Percentiles rank a stretch among this genome's conserved stretches.
Conservation (phyloP, 2,888 invertebrate genomes). For the Tenthredo livida region DNA sequence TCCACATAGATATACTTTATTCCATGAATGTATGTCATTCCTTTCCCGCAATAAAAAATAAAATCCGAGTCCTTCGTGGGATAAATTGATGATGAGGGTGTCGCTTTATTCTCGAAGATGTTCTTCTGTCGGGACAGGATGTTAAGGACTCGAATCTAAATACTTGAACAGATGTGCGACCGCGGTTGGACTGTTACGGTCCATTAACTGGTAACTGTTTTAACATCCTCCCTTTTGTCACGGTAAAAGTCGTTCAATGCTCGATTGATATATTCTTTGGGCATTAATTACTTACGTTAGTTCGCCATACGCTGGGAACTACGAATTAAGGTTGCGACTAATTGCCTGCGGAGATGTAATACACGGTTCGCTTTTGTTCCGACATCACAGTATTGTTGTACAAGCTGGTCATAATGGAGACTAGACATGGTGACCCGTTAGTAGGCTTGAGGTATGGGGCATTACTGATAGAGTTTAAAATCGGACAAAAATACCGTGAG, state of each 20-base stretch:
- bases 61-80: background rate
- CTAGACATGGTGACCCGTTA: background rate
- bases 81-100: background rate
- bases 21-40: background rate
- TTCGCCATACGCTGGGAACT: constrained; percentile 9
- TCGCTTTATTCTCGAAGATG: background rate
- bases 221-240: constrained; percentile 49
- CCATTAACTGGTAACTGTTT: constrained; percentile 52
- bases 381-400: background rate
- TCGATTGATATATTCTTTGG: constrained; percentile 48
- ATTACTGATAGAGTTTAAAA: background rate
- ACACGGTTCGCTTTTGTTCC: background rate
- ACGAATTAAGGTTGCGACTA: constrained; percentile 30
- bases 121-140: constrained; percentile 48
- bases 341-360: constrained; percentile 14
- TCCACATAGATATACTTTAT: background rate
- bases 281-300: constrained; percentile 36
- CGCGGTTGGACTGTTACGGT: constrained; percentile 37
- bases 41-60: background rate
- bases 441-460: background rate
- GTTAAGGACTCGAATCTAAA: constrained; percentile 52
- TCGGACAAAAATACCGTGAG: background rate
- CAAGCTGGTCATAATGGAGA: background rate
- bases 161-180: constrained; percentile 53
- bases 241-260: constrained; percentile 46